Evolutionary conservation across 1,140 invertebrate species (phyloP).

Genomic region (Maconellicoccus hirsutus): DNA sequence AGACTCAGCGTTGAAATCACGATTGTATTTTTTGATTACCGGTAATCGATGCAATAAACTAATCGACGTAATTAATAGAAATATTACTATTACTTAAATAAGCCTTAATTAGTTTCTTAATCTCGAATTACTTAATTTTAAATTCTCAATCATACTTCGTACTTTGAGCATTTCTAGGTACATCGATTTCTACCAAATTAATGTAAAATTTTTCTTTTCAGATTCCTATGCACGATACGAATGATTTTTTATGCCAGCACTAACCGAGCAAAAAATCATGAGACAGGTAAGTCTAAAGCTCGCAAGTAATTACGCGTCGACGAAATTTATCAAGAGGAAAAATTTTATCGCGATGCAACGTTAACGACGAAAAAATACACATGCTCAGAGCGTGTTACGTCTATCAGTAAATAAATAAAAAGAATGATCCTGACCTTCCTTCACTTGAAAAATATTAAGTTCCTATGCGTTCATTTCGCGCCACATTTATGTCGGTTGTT

Average conservation of each 20-base stretch:
- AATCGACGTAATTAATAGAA: background rate
- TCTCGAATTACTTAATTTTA: too few species aligned
- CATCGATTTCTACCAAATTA: too few species aligned
- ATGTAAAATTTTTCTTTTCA: background rate
- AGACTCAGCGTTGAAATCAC: background rate
- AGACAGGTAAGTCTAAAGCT: constrained; percentile 7
- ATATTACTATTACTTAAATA: background rate
- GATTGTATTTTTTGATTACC: background rate
- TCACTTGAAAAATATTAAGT: background rate
- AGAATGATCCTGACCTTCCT: constrained; percentile 7
- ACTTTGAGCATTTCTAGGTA: too few species aligned
- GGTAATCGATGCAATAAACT: background rate
- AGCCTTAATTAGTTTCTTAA: too few species aligned
- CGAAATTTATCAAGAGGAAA: background rate
- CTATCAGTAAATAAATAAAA: constrained; percentile 10
- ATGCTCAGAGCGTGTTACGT: background rate
- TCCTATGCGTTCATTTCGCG: constrained; percentile 2
- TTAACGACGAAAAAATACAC: background rate
- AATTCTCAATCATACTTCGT: too few species aligned
- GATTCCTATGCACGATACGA: background rate
- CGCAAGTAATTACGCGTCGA: background rate
- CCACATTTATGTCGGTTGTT: background rate
- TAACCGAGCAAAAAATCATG: background rate
- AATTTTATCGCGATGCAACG: too few species aligned
- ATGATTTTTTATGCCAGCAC: background rate